Percentiles rank a stretch among this genome's conserved stretches.
Conservation (phyloP, 2,888 invertebrate genomes). For the Nebria brevicollis region DNA sequence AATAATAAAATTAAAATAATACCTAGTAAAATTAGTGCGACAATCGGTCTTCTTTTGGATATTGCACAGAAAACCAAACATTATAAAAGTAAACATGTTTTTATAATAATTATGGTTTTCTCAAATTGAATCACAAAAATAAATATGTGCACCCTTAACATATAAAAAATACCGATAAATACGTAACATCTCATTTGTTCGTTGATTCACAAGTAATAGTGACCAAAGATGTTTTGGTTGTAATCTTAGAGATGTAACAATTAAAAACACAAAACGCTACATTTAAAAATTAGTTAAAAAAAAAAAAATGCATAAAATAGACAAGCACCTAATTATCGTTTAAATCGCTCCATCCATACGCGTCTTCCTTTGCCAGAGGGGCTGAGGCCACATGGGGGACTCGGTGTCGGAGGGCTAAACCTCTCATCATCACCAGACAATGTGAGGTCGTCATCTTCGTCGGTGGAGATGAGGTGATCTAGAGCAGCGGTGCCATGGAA, state of each 20-base stretch:
- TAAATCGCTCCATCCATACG: constrained; percentile 55
- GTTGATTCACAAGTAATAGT: background rate
- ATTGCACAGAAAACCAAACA: constrained; percentile 29
- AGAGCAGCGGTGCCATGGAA: constrained; percentile 63
- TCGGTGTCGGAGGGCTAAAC: constrained; percentile 63
- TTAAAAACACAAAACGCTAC: background rate
- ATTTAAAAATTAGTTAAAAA: background rate
- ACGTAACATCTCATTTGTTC: background rate
- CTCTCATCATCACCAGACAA: constrained; percentile 63
- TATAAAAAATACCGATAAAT: background rate
- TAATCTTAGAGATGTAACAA: constrained; percentile 10
- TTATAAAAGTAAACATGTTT: constrained; percentile 19
- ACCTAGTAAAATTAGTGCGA: no score
- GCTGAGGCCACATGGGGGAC: constrained; percentile 61
- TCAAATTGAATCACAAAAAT: constrained; percentile 22
- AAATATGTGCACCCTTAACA: background rate
- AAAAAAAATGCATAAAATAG: background rate
- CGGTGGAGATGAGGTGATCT: constrained; percentile 59
- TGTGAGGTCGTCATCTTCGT: constrained; percentile 61
- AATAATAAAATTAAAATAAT: constrained; percentile 18
- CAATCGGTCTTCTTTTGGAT: background rate
- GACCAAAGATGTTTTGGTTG: background rate
- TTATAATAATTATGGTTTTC: constrained; percentile 8
- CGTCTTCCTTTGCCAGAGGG: constrained; percentile 58
- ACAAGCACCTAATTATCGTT: constrained; percentile 4